These are phyloP conservation scores for Chloroclystis v-ata DNA, from an alignment of 2,888 invertebrate species.

Conservation along the genomic window DNA sequence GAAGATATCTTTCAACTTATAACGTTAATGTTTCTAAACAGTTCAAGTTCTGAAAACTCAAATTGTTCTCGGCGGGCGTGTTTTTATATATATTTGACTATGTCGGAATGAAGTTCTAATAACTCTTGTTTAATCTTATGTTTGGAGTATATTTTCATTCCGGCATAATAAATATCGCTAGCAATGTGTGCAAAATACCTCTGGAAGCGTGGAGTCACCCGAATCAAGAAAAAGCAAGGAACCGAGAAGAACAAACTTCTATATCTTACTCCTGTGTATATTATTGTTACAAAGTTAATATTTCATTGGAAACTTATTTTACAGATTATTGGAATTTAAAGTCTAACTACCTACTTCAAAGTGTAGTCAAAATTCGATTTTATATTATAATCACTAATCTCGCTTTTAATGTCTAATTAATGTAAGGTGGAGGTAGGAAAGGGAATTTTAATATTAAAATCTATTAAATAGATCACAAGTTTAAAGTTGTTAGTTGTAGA, in stretches of 20 bases:
- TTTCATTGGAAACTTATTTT: conserved; percentile 6
- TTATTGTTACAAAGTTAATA: conserved; percentile 26
- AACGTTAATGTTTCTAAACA: not conserved
- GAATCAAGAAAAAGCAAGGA: conserved; percentile 54
- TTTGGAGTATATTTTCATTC: conserved; percentile 40
- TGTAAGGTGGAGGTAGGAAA: conserved; percentile 57
- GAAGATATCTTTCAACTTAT: conserved; percentile 6
- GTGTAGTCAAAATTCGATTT: conserved; percentile 16
- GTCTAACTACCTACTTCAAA: not conserved
- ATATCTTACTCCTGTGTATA: conserved; percentile 19
- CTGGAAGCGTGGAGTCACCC: conserved; percentile 56
- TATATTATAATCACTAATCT: conserved; percentile 26
- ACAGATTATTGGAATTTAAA: not conserved
- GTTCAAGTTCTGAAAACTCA: conserved; percentile 21
- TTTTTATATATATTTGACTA: conserved; percentile 50
- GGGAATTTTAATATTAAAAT: conserved; percentile 40
- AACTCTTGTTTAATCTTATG: not conserved
- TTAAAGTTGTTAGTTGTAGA: conserved; percentile 36
- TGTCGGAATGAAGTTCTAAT: conserved; percentile 54
- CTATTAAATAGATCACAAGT: conserved; percentile 48
- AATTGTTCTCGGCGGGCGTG: conserved; percentile 69
- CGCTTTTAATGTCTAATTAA: conserved; percentile 33
- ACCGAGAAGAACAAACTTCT: conserved; percentile 33
- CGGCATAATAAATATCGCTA: conserved; percentile 63
- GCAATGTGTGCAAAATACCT: conserved; percentile 75